A percentile compares a stretch with the other conserved stretches of the same genome.
These are phyloP conservation scores for Drosophila paulistorum DNA, from an alignment of 1,140 invertebrate genomes.

Conservation along the genomic window DNA sequence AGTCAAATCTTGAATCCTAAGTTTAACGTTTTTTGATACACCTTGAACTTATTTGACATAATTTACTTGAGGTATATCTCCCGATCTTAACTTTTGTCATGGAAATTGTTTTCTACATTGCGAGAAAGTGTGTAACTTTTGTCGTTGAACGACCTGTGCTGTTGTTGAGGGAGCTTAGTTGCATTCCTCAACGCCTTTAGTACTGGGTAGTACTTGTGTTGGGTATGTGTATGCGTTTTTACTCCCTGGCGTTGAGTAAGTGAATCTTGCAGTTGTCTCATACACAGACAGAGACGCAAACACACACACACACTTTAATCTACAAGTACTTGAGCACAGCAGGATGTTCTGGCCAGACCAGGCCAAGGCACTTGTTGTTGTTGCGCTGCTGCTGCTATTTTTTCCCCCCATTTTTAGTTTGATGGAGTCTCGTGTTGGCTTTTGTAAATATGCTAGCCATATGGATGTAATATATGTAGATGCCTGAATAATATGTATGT, in stretches of 20 bases:
- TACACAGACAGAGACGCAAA: conserved; percentile 1
- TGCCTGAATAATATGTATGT: background rate
- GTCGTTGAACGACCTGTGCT: background rate
- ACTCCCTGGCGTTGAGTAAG: conserved; percentile 46
- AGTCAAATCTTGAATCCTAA: too few relatives aligned
- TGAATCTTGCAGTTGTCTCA: conserved; percentile 47
- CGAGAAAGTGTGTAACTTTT: background rate
- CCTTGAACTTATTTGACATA: too few relatives aligned
- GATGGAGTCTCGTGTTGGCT: conserved; percentile 45
- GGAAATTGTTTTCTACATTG: background rate
- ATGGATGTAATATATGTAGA: conserved; percentile 61
- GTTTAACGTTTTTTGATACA: too few relatives aligned
- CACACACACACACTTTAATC: conserved; percentile 24
- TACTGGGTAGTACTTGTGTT: conserved; percentile 14
- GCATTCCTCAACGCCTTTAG: conserved; percentile 25
- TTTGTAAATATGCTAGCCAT: conserved; percentile 71
- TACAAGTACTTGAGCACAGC: conserved; percentile 49
- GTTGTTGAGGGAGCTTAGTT: conserved; percentile 53
- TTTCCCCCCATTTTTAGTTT: conserved; percentile 8
- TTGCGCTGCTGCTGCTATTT: conserved; percentile 14
- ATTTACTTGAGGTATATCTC: too few relatives aligned
- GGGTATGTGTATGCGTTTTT: conserved; percentile 30
- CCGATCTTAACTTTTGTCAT: too few relatives aligned
- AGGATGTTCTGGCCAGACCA: conserved; percentile 50
- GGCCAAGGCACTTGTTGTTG: conserved; percentile 65